These are phyloP conservation scores for Pseudopipra pipra DNA, from an alignment of 2,113 vertebrate genomes.

Conservation along the genomic window DNA sequence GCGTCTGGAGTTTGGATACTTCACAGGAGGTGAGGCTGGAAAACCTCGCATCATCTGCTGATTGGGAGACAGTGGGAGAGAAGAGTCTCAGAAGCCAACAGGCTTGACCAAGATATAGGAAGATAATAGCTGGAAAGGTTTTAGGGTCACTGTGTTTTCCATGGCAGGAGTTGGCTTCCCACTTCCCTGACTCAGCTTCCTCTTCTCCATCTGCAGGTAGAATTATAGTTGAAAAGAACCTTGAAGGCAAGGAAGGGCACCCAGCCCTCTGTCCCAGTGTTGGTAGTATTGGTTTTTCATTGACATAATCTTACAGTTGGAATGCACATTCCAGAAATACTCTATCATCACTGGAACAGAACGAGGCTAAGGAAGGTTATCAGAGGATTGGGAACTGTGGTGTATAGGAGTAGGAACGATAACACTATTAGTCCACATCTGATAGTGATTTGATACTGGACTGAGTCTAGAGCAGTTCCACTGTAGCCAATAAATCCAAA, in stretches of 20 bases:
- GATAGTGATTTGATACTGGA: slow-evolving; percentile 9
- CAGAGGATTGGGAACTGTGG: neutral
- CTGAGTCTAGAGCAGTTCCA: neutral
- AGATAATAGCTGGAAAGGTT: neutral
- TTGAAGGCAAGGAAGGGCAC: neutral
- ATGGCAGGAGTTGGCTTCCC: neutral
- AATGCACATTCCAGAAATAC: neutral
- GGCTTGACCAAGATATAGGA: neutral
- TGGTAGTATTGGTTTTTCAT: neutral
- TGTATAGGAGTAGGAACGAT: neutral
- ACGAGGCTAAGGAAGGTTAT: neutral
- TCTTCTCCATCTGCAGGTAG: neutral
- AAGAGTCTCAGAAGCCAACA: neutral
- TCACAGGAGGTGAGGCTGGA: neutral
- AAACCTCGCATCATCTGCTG: neutral
- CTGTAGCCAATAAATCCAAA: neutral
- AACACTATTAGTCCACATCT: neutral
- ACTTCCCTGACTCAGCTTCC: neutral
- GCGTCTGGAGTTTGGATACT: neutral
- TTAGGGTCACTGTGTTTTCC: neutral
- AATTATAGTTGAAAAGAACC: neutral
- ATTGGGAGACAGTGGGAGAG: neutral
- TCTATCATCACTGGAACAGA: neutral
- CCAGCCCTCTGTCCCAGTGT: neutral
- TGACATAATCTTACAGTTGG: neutral